phyloP scores from a whole-genome alignment of 2,888 invertebrate species.

The Crioceris asparagi region DNA sequence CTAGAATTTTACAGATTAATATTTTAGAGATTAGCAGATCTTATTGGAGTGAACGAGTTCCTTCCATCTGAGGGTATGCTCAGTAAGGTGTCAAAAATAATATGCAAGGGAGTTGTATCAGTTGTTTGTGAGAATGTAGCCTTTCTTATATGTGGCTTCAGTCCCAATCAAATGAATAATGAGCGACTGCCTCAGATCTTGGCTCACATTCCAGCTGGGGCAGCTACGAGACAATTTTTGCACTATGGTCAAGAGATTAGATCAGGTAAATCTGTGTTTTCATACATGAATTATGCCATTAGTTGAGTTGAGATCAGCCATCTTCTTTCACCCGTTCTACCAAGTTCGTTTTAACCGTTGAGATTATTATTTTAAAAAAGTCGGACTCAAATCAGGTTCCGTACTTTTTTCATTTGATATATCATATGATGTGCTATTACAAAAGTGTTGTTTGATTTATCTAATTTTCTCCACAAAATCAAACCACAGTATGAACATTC shows the following conservation, averaged over 20 bases:
- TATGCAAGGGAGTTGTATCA: conserved; percentile 1
- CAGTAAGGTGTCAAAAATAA: conserved; percentile 24
- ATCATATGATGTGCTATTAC: no score
- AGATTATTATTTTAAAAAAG: no score
- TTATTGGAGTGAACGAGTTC: conserved; percentile 50
- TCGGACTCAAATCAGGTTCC: no score
- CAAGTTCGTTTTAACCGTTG: no score
- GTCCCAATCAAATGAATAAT: conserved; percentile 27
- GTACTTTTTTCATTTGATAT: no score
- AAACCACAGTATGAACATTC: no score
- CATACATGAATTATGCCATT: no score
- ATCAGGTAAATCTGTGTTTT: conserved; percentile 35
- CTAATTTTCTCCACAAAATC: no score
- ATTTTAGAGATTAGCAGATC: conserved; percentile 11
- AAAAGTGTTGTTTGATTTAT: no score
- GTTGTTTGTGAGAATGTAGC: conserved; percentile 27
- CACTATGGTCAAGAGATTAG: conserved; percentile 60
- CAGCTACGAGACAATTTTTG: conserved; percentile 53
- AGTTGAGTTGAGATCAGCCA: no score
- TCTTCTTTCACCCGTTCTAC: no score
- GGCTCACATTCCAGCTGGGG: conserved; percentile 27
- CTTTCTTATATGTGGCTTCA: conserved; percentile 31
- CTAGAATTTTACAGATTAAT: no score
- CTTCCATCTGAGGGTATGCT: conserved; percentile 47
- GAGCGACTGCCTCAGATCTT: conserved; percentile 23